Evolutionary conservation across 2,888 invertebrate species (phyloP), one percentile per base, ranked within the genome.

Genomic region (Shargacucullia verbasci): DNA sequence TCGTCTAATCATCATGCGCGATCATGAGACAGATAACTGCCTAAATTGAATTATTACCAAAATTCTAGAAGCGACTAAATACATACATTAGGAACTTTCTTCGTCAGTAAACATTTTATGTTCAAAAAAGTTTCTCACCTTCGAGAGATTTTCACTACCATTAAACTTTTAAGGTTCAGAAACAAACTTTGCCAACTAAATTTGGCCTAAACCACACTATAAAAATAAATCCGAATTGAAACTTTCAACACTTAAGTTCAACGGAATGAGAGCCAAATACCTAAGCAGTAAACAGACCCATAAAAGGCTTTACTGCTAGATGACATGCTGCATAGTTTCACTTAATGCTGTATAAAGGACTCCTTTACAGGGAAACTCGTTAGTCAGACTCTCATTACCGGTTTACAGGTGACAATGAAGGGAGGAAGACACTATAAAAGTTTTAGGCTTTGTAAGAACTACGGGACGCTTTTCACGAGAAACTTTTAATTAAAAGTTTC

Each of bases 301-400:
- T 55, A 50, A 67, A 66, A 50, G 20, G 27, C 25, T 56, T 50
- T 46, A 4, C 15, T 34, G 12, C 38, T 27, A 49, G 14, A 38
- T 50, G 50, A 27, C 14, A 31, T 38, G 38, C 47, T n/a, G 41
- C 39, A 48, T 43, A 43, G 49, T 55, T 43, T 49, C 61, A 39
- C 33, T 61, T 20, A 46, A 31, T 38, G 14, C 14, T 38, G 33
- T 34, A 29, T 34, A 54, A 43, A 10, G 38, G 11, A 39, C 13
- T 48, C 15, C 29, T 61, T 61, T 44, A 34, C 20, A 56, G 20
- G 20, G 37, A 53, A 53, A 29, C 58, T 67, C 69, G 38, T 66
- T 59, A 53, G 56, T 47, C 41, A 41, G 20, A 20, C 20, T 3
- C 64, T 61, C 55, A 66, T 67, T 66, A 66, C 52, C 34, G 55